Evolutionary conservation across 2,888 invertebrate species (phyloP).

Genomic region (Eurois occulta): DNA sequence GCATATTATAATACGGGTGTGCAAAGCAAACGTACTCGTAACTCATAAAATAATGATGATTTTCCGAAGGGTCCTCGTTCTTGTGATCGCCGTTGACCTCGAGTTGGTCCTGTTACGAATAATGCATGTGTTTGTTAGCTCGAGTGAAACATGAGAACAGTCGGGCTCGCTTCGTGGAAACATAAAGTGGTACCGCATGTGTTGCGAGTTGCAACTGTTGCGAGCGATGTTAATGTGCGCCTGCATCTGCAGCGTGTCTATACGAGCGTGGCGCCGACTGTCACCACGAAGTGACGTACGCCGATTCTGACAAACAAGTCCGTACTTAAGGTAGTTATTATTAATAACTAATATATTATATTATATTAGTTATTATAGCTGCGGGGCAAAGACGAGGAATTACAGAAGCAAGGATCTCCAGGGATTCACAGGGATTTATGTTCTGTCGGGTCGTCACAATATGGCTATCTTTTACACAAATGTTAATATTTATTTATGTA

Average conservation of each 20-base stretch:
- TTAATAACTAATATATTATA: too few relatives aligned
- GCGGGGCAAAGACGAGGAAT: neutral
- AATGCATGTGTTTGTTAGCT: conserved; percentile 13
- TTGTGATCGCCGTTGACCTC: neutral
- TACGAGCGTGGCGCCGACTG: neutral
- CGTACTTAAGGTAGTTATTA: neutral
- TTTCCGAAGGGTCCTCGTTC: neutral
- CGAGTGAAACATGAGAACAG: conserved; percentile 5
- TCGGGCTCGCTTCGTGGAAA: conserved; percentile 12
- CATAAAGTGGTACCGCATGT: neutral
- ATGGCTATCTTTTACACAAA: neutral
- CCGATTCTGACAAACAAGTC: neutral
- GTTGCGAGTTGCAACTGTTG: neutral
- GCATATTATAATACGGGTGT: neutral
- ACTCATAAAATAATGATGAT: neutral
- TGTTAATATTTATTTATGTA: too few relatives aligned
- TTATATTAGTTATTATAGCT: neutral
- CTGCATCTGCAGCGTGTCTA: neutral
- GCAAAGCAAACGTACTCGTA: neutral
- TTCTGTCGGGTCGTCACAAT: neutral
- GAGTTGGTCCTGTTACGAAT: conserved; percentile 6
- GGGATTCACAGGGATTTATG: neutral
- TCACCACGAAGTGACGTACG: neutral
- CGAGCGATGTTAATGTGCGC: neutral
- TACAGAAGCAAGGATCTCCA: neutral